Percentiles rank a stretch among this genome's conserved stretches.
Evolutionary conservation across 2,797 vertebrate species (phyloP).

Genomic region (Phoebastria nigripes): DNA sequence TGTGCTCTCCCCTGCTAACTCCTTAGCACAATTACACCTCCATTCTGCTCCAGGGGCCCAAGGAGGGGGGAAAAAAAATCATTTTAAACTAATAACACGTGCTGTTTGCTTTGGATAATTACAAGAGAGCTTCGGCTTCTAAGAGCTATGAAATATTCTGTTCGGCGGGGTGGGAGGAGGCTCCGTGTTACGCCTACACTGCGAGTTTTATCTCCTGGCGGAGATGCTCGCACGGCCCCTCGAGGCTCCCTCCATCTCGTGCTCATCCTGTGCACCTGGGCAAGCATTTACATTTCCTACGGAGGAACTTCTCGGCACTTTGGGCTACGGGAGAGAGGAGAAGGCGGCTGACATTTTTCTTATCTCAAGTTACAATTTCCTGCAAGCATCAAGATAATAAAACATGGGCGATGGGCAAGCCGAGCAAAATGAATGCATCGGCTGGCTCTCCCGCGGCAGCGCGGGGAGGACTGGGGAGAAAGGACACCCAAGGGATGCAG

Average conservation of each 20-base stretch:
- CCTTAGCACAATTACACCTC: constrained; percentile 69
- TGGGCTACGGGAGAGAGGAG: constrained; percentile 33
- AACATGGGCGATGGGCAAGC: constrained; percentile 19
- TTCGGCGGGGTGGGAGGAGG: constrained; percentile 23
- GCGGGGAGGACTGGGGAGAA: neutral
- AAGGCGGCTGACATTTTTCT: constrained; percentile 61
- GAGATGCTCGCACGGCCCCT: neutral
- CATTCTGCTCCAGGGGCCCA: constrained; percentile 61
- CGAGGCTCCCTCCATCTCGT: constrained; percentile 19
- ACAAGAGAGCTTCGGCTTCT: constrained; percentile 63
- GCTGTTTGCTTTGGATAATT: constrained; percentile 75
- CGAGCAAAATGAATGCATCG: neutral
- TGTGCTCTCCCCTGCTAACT: constrained; percentile 73
- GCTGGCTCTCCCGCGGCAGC: neutral
- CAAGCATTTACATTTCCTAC: constrained; percentile 50
- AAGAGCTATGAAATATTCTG: constrained; percentile 59
- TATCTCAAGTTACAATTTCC: constrained; percentile 73
- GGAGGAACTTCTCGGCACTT: neutral
- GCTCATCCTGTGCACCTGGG: constrained; percentile 33
- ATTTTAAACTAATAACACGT: constrained; percentile 74
- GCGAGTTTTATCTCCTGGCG: constrained; percentile 27
- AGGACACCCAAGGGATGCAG: constrained; percentile 48
- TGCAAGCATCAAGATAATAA: constrained; percentile 67
- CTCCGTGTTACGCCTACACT: constrained; percentile 30
- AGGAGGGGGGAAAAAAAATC: constrained; percentile 21